Conservation (phyloP, 2,888 invertebrate genomes). For the Keiferia lycopersicella region DNA sequence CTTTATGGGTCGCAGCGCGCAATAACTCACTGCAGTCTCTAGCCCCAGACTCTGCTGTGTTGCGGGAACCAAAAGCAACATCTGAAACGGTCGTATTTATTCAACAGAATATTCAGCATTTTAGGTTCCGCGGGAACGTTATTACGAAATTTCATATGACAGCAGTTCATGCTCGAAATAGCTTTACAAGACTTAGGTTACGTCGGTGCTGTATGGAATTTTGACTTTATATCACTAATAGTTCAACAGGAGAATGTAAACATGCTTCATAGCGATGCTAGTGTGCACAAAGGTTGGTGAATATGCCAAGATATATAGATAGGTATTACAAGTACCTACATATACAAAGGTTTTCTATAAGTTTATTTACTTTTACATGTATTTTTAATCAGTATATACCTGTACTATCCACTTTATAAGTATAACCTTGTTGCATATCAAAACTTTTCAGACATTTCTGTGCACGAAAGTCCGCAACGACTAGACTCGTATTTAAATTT, state of each 20-base stretch:
- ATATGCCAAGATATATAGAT: too few relatives aligned
- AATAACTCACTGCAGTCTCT: slow-evolving; percentile 46
- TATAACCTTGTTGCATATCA: too few relatives aligned
- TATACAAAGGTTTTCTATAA: too few relatives aligned
- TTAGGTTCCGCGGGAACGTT: slow-evolving; percentile 24
- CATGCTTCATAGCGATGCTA: background rate
- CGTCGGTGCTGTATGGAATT: background rate
- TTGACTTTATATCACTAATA: slow-evolving; percentile 7
- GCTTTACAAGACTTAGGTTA: background rate
- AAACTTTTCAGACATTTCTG: too few relatives aligned
- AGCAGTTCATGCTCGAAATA: slow-evolving; percentile 16
- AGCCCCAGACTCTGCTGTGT: slow-evolving; percentile 7
- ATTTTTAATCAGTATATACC: too few relatives aligned
- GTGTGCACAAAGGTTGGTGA: background rate
- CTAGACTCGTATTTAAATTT: too few relatives aligned
- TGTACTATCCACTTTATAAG: too few relatives aligned
- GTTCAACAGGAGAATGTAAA: background rate
- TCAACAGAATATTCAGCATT: slow-evolving; percentile 29
- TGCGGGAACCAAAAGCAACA: slow-evolving; percentile 19
- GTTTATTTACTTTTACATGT: too few relatives aligned
- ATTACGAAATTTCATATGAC: slow-evolving; percentile 27
- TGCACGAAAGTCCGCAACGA: too few relatives aligned
- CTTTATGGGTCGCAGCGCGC: slow-evolving; percentile 53
- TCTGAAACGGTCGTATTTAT: slow-evolving; percentile 30
- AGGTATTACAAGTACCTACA: background rate